Evolutionary conservation across 2,888 invertebrate species (phyloP), one percentile per base, ranked within the genome.

Genomic region (Rhimphoctona megacephalus): DNA sequence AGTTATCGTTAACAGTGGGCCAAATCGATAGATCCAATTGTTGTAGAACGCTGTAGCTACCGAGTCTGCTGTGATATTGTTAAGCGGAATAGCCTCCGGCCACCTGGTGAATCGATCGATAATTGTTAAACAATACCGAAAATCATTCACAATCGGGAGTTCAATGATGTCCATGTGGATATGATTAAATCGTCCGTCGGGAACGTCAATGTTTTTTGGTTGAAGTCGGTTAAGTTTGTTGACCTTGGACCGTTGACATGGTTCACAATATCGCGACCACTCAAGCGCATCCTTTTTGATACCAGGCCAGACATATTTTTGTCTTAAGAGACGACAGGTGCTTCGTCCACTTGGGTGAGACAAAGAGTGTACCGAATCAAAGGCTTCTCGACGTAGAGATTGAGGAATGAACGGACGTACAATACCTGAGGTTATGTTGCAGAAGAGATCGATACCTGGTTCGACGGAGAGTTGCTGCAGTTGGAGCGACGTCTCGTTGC

Each of bases 81-180:
- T 64, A 2, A 93, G 57, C 0, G 93, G 92, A n/a, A 89, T 76
- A 0, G 91, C 92, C 85, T 92, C 92, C 0, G 91, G 90, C 91
- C 91, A 92, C 11, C 89, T 72, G 9, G 91, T 87, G 52, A 90
- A 91, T 22, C 92, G 46, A 80, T 94, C 92, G 14, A 92, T 83
- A 46, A 81, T 79, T 39, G 43, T 67, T 22, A 67, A 67, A 22
- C 67, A 67, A 14, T 67, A 67, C 9, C 67, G 67, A 25, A 43
- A 67, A 7, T 43, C 67, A 39, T 67, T 67, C 2, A 67, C 67
- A 19, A 22, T 22, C 1, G 67, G 67, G n/a, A 67, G 67, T 22
- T 67, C 43, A 22, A 67, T n/a, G 7, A 67, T 2, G 3, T 67
- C 43, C 43, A 67, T 67, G 22, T 67, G 22, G n/a, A 67, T 22